Evolutionary conservation across 2,797 vertebrate species (phyloP), one percentile per base, ranked within the genome.

Genomic region (Lagorchestes hirsutus): DNA sequence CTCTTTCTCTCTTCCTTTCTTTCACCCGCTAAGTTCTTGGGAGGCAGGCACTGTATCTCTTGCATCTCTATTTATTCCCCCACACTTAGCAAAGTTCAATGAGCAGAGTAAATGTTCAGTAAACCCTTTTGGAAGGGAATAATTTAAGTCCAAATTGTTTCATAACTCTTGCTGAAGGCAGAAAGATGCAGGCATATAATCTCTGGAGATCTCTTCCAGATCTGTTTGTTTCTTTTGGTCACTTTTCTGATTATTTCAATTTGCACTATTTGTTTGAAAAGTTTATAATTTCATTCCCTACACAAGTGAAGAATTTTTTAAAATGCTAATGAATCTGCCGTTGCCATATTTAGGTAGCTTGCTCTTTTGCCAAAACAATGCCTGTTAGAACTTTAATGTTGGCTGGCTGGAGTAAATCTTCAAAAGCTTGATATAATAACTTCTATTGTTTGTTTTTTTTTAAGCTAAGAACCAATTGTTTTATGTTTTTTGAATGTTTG

Each of bases 401-500:
- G 40, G 40, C 16, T 40, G 10, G 16, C 40, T 87, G 74, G 40
- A 87, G 22, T 27, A n/a, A 67, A 34, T 62, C 74, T 50, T 46
- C 24, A 50, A 87, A 24, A 87, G 8, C 40, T 87, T 87, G 9
- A 87, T 4, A 27, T 4, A 27, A 87, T 50, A 46, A 82, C 24
- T 87, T 87, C 27, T 58, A 91, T 5, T 92, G n/a, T 40, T 95
- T 46, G 58, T 13, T 92, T 22, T 93, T 46, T 22, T 28, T 94
- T 93, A 90, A 93, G 91, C 28, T 91, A 74, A 67, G 52, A 55
- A 93, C 87, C 2, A 91, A 90, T 90, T 27, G 12, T 50, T 54
- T 92, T 58, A 93, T 29, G 50, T 97, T n/a, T 18, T 95, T 92
- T 96, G 59, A 92, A 29, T 95, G 0, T 93, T 0, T 94, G 90